phyloP scores from a whole-genome alignment of 2,888 invertebrate species.

The Diloba caeruleocephala region DNA sequence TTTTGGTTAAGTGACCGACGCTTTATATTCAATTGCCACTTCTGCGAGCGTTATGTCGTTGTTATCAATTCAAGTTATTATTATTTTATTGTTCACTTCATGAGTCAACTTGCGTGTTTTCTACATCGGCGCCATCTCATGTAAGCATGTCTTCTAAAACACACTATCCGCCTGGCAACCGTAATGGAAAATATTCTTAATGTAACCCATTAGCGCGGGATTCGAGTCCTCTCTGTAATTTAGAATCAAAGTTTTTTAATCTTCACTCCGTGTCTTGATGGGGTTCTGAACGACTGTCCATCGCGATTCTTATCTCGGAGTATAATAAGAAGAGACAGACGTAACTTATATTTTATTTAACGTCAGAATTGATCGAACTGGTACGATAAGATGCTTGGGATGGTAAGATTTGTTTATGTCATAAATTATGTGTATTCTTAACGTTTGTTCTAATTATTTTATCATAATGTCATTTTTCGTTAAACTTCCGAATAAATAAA shows the following conservation, averaged over 20 bases:
- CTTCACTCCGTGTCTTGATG: constrained; percentile 80
- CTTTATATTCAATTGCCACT: constrained; percentile 59
- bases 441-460: constrained; percentile 56
- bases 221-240: constrained; percentile 84
- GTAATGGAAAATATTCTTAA: constrained; percentile 86
- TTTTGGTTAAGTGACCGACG: constrained; percentile 51
- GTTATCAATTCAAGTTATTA: constrained; percentile 59
- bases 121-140: constrained; percentile 65
- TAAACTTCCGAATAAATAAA: constrained; percentile 31
- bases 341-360: constrained; percentile 88
- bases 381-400: constrained; percentile 76
- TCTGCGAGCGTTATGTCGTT: constrained; percentile 38
- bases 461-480: constrained; percentile 20
- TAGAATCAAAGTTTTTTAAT: constrained; percentile 81
- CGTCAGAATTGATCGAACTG: constrained; percentile 85
- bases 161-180: constrained; percentile 71
- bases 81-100: constrained; percentile 57
- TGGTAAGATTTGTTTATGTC: constrained; percentile 83
- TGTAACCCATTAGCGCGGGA: constrained; percentile 83
- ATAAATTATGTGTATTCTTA: constrained; percentile 79
- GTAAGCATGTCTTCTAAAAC: constrained; percentile 59
- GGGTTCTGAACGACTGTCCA: constrained; percentile 85
- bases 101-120: constrained; percentile 66
- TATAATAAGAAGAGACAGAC: constrained; percentile 88
- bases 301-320: constrained; percentile 84